A percentile compares a stretch with the other conserved stretches of the same genome.
Evolutionary conservation across 2,888 invertebrate genomes (phyloP).

Genomic region (Synergus gifuensis): DNA sequence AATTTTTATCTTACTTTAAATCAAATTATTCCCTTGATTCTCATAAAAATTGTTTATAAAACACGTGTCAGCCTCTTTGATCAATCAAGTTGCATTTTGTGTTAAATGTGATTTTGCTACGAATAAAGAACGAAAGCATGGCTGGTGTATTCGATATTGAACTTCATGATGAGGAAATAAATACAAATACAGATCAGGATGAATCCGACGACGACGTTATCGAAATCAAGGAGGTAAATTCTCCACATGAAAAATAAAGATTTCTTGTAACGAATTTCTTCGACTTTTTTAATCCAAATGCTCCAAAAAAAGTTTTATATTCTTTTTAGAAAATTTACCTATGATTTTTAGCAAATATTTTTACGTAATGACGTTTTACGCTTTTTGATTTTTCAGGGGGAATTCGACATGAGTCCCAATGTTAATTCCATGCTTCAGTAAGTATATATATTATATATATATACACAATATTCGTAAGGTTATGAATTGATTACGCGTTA

Average conservation of each 20-base stretch:
- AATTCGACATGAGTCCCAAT: slow-evolving; percentile 88
- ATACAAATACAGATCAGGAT: slow-evolving; percentile 81
- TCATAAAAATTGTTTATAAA: neutral
- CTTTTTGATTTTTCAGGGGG: slow-evolving; percentile 82
- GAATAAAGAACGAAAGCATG: slow-evolving; percentile 78
- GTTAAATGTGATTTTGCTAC: slow-evolving; percentile 60
- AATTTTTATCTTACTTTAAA: neutral
- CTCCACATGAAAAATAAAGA: neutral
- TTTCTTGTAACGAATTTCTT: neutral
- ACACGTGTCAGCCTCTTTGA: slow-evolving; percentile 36
- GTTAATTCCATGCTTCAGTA: slow-evolving; percentile 88
- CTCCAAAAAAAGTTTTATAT: neutral
- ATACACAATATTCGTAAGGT: neutral
- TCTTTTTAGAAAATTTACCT: neutral
- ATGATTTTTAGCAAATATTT: neutral
- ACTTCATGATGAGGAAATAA: slow-evolving; percentile 85
- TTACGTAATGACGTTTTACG: slow-evolving; percentile 48
- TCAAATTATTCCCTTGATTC: neutral
- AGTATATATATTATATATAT: slow-evolving; percentile 82
- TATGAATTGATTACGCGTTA: neutral
- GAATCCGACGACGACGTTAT: slow-evolving; percentile 94
- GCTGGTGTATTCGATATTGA: slow-evolving; percentile 97
- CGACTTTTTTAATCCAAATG: neutral
- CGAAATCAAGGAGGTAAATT: slow-evolving; percentile 90
- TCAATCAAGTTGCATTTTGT: slow-evolving; percentile 4